A percentile compares a stretch with the other conserved stretches of the same genome.
These are phyloP conservation scores for Lasius platythorax DNA, from an alignment of 2,888 invertebrate genomes.

Conservation along the genomic window DNA sequence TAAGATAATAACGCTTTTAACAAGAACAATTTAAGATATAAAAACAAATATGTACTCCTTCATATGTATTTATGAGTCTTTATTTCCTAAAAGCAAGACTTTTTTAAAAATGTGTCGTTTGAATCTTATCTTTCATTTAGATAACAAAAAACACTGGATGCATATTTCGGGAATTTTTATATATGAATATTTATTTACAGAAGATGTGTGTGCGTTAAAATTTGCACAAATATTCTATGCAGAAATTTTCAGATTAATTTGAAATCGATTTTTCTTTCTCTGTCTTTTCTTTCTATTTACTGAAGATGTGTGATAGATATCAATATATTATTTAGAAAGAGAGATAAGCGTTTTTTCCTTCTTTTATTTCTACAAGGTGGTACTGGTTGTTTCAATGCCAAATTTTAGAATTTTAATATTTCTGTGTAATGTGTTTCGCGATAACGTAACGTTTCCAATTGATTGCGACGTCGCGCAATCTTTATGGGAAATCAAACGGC, in stretches of 20 bases:
- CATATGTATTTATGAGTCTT: not conserved
- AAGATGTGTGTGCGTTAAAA: not conserved
- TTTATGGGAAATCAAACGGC: not conserved
- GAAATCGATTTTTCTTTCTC: not conserved
- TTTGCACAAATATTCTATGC: not conserved
- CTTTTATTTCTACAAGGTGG: not conserved
- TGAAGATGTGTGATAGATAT: not conserved
- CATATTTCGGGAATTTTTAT: not conserved
- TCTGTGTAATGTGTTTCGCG: not conserved
- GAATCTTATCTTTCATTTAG: no score
- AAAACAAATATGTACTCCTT: not conserved
- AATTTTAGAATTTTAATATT: not conserved
- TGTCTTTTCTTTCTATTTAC: not conserved
- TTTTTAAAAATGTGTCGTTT: not conserved
- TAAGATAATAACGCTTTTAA: not conserved
- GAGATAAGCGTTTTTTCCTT: not conserved
- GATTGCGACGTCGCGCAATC: not conserved
- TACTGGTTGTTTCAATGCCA: not conserved
- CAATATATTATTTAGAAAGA: not conserved
- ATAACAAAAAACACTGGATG: no score
- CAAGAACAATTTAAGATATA: not conserved
- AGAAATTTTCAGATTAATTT: not conserved
- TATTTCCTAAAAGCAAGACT: not conserved
- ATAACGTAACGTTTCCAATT: not conserved
- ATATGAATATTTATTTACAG: not conserved